Conservation (phyloP, 2,113 vertebrate genomes). For the Buteo buteo region DNA sequence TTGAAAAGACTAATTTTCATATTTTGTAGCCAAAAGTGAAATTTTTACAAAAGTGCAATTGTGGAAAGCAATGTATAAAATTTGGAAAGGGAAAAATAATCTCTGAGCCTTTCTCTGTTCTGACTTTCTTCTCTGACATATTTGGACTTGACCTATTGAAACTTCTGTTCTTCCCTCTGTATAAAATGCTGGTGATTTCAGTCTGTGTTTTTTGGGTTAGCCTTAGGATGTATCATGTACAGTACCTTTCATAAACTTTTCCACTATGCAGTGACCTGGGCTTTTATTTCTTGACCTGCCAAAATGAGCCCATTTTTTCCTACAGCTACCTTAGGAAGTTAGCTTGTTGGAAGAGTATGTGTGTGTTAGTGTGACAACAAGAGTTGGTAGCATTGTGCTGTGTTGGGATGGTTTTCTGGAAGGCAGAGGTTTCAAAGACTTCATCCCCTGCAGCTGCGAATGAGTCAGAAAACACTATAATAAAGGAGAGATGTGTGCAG, state of each 20-base stretch:
- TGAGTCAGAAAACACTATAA: conserved; percentile 8
- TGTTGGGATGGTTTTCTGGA: neutral
- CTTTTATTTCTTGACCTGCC: neutral
- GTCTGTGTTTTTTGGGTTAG: neutral
- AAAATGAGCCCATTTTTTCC: neutral
- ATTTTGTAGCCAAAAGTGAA: neutral
- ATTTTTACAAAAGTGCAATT: neutral
- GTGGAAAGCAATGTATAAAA: neutral
- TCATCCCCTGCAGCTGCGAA: neutral
- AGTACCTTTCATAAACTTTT: neutral
- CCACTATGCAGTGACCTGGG: neutral
- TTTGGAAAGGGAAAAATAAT: neutral
- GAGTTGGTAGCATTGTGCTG: neutral
- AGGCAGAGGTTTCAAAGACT: neutral
- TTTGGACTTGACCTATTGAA: neutral
- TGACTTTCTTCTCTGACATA: neutral
- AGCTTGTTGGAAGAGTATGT: neutral
- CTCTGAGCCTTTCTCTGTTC: neutral
- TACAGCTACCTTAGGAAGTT: neutral
- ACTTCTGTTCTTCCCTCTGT: neutral
- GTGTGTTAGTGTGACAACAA: neutral
- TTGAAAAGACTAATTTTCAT: neutral
- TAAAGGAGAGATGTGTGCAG: neutral
- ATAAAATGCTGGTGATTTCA: neutral
- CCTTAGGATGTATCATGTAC: neutral